Conservation (phyloP, 2,797 vertebrate species). For the Schizopygopsis malacanthus region DNA sequence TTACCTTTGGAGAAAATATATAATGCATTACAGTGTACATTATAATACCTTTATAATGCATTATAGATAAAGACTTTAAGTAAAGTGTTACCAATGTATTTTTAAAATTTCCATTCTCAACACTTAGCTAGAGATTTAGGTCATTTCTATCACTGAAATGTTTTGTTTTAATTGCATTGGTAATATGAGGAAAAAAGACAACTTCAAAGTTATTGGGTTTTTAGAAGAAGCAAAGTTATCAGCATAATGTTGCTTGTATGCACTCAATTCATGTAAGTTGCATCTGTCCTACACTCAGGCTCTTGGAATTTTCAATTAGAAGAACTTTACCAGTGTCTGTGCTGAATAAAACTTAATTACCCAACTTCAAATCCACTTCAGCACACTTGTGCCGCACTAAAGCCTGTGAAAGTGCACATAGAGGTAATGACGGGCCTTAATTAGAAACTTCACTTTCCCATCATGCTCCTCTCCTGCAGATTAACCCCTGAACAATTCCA, state of each 20-base stretch:
- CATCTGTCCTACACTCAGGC: slow-evolving; percentile 4
- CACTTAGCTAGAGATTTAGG: neutral
- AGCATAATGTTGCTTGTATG: neutral
- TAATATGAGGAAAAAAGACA: too few relatives aligned
- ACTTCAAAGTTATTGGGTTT: neutral
- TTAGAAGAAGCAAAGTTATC: neutral
- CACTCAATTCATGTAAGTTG: neutral
- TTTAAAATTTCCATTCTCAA: neutral
- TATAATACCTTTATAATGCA: neutral
- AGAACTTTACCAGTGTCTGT: slow-evolving; percentile 6
- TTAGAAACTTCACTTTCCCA: slow-evolving; percentile 77
- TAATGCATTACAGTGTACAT: neutral
- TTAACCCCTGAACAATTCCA: slow-evolving; percentile 64
- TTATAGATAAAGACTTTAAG: neutral
- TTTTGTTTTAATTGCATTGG: too few relatives aligned
- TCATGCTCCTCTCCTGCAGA: slow-evolving; percentile 56
- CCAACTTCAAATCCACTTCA: slow-evolving; percentile 57
- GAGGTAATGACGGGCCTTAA: slow-evolving; percentile 75
- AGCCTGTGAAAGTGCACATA: slow-evolving; percentile 75
- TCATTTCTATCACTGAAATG: neutral
- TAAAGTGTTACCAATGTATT: neutral
- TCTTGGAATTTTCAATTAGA: slow-evolving; percentile 42
- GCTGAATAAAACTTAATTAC: slow-evolving; percentile 61
- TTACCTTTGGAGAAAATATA: neutral
- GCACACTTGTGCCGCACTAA: slow-evolving; percentile 71